Base-by-base conservation (phyloP, 1,140 invertebrate species). In the Drosophila parabipectinata region DNA sequence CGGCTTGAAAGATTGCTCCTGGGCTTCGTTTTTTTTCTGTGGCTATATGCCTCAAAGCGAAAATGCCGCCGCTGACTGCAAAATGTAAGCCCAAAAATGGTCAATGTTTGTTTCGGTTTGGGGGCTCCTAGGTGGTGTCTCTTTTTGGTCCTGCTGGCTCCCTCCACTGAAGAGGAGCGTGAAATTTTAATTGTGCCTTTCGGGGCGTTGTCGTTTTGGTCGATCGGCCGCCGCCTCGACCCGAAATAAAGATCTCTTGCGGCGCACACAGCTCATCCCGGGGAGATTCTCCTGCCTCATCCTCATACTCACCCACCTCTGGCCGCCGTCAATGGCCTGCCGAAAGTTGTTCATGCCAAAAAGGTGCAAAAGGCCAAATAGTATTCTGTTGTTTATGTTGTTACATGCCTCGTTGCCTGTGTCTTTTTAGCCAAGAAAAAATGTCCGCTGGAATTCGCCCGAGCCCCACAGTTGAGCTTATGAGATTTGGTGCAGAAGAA, bases 151-250 rank as follows among this genome's bases (percentile, higher is more conserved):
- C 63, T 68, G 63, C 32, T 55, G 64, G 52, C 53, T 28, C 32
- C 32, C 26, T 18, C 52, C 56, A 30, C 58, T 34, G 21, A 26
- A 21, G 59, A 62, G 73, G 63, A 85, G 83, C 83, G 83, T 87
- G 79, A 87, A 87, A 87, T 87, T 87, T 87, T 87, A 87, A 87
- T 87, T 87, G 83, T 83, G 83, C 60, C 83, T 87, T 87, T 88
- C 83, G 83, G 83, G 83, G 83, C 83, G 83, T 87, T 73, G 82
- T 82, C 83, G 72, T 68, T 62, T 69, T 53, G 58, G 61, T 37
- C 50, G 52, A 63, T 72, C 69, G 72, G 39, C 56, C 61, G 68
- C 66, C 66, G 77, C 80, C 78, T 63, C 79, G 79, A 72, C 52
- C 71, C 79, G 79, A 87, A 87, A 87, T 87, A 87, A 87, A 87